These are phyloP conservation scores for Dascillus cervinus DNA, from an alignment of 2,888 invertebrate genomes.

Conservation along the genomic window DNA sequence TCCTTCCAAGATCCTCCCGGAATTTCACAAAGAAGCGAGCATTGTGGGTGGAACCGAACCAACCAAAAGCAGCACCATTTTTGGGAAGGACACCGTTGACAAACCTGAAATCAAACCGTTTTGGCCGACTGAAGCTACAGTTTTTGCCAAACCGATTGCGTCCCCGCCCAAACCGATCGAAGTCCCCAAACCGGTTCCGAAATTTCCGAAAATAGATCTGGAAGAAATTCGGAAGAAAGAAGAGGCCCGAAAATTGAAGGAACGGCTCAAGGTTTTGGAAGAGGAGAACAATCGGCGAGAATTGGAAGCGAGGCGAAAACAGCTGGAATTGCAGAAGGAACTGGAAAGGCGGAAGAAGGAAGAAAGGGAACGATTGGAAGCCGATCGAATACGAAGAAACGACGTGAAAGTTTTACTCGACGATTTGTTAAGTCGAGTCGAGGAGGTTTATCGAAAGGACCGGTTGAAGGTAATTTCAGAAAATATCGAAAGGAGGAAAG, in stretches of 20 bases:
- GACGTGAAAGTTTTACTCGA: slow-evolving; percentile 33
- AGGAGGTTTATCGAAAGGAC: slow-evolving; percentile 31
- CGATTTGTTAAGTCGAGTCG: slow-evolving; percentile 35
- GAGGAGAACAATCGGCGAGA: slow-evolving; percentile 2
- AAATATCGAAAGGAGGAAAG: slow-evolving; percentile 31
- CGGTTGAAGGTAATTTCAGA: slow-evolving; percentile 38
- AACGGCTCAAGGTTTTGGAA: slow-evolving; percentile 1
- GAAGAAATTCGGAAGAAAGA: slow-evolving; percentile 8
- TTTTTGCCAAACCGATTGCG: slow-evolving; percentile 5
- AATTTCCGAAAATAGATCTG: background rate
- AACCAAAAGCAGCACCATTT: no score
- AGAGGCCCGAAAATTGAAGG: slow-evolving; percentile 9
- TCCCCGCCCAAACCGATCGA: background rate
- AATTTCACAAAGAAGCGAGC: background rate
- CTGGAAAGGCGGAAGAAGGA: slow-evolving; percentile 5
- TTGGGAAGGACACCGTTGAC: background rate
- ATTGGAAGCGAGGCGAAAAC: slow-evolving; percentile 3
- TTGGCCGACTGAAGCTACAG: slow-evolving; percentile 3
- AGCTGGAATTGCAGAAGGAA: background rate
- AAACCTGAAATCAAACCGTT: slow-evolving; percentile 1
- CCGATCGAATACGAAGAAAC: slow-evolving; percentile 24
- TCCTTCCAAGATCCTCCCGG: no score
- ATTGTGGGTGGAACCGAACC: background rate
- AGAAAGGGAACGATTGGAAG: slow-evolving; percentile 10
- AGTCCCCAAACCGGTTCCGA: background rate